These are phyloP conservation scores for Dolichallabes microphthalmus DNA, from an alignment of 2,113 vertebrate genomes.

Conservation along the genomic window DNA sequence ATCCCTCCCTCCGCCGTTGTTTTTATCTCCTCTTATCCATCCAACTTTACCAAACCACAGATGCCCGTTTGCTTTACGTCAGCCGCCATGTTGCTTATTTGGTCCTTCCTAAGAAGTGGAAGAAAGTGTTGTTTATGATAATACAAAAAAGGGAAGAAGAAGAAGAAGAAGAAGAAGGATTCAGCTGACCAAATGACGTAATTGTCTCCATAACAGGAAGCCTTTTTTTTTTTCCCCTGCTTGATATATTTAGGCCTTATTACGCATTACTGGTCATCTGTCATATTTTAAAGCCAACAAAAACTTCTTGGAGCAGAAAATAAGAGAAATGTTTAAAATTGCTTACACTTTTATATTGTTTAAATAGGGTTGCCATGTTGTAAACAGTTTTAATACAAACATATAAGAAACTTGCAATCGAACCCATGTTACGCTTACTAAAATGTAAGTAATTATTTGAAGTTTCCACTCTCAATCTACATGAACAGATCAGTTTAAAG, in stretches of 20 bases:
- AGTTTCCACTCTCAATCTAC: background rate
- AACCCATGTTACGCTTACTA: background rate
- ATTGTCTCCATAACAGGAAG: background rate
- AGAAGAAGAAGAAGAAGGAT: background rate
- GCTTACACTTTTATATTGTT: background rate
- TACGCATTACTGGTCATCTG: background rate
- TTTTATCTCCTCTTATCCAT: constrained; percentile 86
- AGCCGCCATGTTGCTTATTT: constrained; percentile 30
- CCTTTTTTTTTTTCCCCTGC: background rate
- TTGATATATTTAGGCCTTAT: background rate
- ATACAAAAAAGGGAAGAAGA: background rate
- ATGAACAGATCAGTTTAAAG: background rate
- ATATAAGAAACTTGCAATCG: background rate
- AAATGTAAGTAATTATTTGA: no score
- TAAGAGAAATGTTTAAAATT: background rate
- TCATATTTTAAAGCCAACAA: background rate
- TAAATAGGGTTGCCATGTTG: background rate
- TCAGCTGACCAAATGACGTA: background rate
- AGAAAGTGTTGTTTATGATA: background rate
- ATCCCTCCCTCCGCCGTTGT: constrained; percentile 81
- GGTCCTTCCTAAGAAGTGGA: background rate
- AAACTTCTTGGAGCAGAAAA: background rate
- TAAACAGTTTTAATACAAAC: background rate
- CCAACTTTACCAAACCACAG: constrained; percentile 45
- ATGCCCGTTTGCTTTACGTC: background rate